Base-by-base conservation (phyloP, 2,888 invertebrate genomes). In the Andrena bicolor region DNA sequence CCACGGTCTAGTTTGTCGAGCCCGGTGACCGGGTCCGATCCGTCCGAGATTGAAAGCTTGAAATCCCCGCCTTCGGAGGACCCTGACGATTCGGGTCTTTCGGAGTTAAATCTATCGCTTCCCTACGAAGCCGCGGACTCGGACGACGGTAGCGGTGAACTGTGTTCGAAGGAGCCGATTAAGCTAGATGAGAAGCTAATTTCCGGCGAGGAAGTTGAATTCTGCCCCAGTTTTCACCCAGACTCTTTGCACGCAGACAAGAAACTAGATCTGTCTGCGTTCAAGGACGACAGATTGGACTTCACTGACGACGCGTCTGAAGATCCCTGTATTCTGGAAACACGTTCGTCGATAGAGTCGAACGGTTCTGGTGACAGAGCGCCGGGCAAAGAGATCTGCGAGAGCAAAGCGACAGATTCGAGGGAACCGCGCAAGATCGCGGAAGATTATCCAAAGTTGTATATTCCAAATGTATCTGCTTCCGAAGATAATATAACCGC, bases 361-460 rank as follows among this genome's bases (percentile, higher is more conserved):
- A 58, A 68, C n/a, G 16, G 56, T 4, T 20, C 7, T n/a, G 4
- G 68, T 7, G 41, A 10, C 10, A 53, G 48, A 13, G 8, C 16
- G 6, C 60, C 23, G 8, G 41, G 10, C 0, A 41, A 28, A 23
- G 41, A 71, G n/a, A 41, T 8, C 49, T 7, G 13, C 13, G 7
- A 32, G 2, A 1, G 26, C 0, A 10, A 56, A 16, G n/a, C 20
- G 10, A 13, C 10, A 13, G 28, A 26, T 28, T 7, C 58, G 5
- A 65, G 70, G 16, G 70, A 70, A 32, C 56, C 65, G 4, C 49
- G 60, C 0, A 64, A 65, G 5, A 56, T 68, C 5, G 5, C 30
- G 4, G 75, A 84, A n/a, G 84, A 87, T 73, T 85, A 90, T 81
- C 82, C 85, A 20, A 90, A 90, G 32, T 58, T 88, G 4, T 88